Base-by-base conservation (phyloP, 92 coral and sea anemone genomes). In the Porites evermanni region DNA sequence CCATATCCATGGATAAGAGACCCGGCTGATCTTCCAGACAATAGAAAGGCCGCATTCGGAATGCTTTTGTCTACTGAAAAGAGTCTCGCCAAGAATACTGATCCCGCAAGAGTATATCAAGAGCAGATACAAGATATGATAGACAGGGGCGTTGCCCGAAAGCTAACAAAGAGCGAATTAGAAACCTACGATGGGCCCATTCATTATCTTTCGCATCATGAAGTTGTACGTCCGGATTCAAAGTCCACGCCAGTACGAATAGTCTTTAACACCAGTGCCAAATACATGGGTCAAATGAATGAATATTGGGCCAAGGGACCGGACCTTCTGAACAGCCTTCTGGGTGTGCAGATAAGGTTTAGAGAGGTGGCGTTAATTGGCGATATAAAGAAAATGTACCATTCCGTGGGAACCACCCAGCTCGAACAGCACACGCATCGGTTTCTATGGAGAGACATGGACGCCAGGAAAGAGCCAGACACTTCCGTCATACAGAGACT, bases 381-480 rank as follows among this genome's bases (percentile, higher is more conserved):
- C 1, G 93, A 89, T 71, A 51, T 92, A 16, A 82, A 80, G 12
- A 90, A 90, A 75, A 90, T 93, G 96, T 93, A 83, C 74, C 91
- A 93, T 67, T 50, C 88, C 21, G 80, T 89, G 4, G 20, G 69
- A 65, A 82, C 89, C 8, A 82, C 89, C n/a, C 70, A 65, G 24
- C 12, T 65, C 4, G 93, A 92, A 24, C 93, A 92, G 73, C 93
- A 92, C 68, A 85, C 81, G 13, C 12, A 78, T 32, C 54, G 75
- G 0, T 71, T 38, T 12, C 54, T 71, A 5, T 71, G 75, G 75
- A 6, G 75, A 32, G n/a, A 53, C 59, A 53, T 53, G 59, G 59
- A 53, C 59, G 12, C 8, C 10, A 8, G 59, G 59, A 53, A 53
- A 53, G 59, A 53, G 2, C 59, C 59, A 53, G 59, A 53, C 59